These are phyloP conservation scores for Rhinella marina DNA, from an alignment of 2,797 vertebrate genomes.

Conservation along the genomic window DNA sequence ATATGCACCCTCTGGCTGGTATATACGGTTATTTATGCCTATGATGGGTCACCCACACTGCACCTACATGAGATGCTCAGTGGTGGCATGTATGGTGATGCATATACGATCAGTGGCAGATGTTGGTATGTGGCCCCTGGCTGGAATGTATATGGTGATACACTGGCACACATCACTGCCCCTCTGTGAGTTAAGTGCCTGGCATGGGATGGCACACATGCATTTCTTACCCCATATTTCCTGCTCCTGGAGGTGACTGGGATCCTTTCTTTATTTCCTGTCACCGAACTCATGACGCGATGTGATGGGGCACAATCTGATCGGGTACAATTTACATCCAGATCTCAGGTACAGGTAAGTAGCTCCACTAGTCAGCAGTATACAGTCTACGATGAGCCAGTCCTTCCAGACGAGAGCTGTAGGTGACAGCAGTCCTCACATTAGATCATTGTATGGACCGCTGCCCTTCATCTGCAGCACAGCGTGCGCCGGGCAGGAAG, in stretches of 20 bases:
- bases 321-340: conserved; percentile 69
- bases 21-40: neutral
- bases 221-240: conserved; percentile 89
- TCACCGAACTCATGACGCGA: conserved; percentile 86
- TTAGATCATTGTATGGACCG: conserved; percentile 14
- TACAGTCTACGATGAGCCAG: neutral
- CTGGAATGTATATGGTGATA: neutral
- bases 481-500: neutral
- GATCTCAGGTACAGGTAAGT: neutral
- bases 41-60: neutral
- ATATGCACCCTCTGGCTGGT: no score
- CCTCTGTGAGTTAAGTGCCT: neutral
- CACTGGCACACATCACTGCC: neutral
- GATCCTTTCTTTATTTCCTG: conserved; percentile 90
- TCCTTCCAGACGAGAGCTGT: neutral
- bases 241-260: conserved; percentile 83
- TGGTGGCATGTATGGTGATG: neutral
- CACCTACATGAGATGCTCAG: neutral
- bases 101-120: neutral
- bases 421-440: conserved; percentile 7
- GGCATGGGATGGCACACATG: neutral
- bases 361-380: neutral
- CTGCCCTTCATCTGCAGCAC: conserved; percentile 1
- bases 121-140: no score
- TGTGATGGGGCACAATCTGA: conserved; percentile 51